Conservation (phyloP, 2,113 vertebrate species). For the Crotalus tigris region DNA sequence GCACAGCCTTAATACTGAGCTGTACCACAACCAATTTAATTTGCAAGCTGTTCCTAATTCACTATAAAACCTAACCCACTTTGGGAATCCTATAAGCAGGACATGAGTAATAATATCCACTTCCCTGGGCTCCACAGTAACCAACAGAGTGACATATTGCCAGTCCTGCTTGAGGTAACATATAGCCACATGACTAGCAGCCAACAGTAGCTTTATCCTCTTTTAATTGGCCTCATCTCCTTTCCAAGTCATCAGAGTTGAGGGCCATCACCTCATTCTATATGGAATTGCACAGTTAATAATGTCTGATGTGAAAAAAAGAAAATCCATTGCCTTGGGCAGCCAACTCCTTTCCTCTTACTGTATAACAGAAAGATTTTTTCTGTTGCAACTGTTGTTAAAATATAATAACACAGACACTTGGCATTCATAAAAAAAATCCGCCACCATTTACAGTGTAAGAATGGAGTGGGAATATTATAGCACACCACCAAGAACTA, state of each 20-base stretch:
- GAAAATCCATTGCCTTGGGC: neutral
- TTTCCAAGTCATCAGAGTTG: neutral
- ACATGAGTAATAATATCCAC: neutral
- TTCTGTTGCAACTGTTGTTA: neutral
- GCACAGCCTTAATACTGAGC: neutral
- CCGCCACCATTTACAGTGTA: neutral
- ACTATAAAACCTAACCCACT: neutral
- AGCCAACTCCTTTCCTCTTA: neutral
- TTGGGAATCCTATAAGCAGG: neutral
- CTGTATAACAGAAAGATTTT: neutral
- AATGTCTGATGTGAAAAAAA: neutral
- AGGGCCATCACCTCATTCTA: neutral
- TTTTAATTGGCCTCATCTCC: neutral
- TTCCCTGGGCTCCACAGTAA: neutral
- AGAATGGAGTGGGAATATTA: neutral
- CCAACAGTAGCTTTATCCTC: neutral
- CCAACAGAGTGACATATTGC: neutral
- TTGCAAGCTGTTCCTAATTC: neutral
- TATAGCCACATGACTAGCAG: neutral
- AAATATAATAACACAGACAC: neutral
- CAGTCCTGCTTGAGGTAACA: neutral
- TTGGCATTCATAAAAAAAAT: neutral
- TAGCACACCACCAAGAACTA: neutral
- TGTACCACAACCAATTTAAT: neutral
- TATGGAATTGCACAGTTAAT: neutral